Evolutionary conservation across 2,888 invertebrate species (phyloP).

Genomic region (Drosophila paranaensis): DNA sequence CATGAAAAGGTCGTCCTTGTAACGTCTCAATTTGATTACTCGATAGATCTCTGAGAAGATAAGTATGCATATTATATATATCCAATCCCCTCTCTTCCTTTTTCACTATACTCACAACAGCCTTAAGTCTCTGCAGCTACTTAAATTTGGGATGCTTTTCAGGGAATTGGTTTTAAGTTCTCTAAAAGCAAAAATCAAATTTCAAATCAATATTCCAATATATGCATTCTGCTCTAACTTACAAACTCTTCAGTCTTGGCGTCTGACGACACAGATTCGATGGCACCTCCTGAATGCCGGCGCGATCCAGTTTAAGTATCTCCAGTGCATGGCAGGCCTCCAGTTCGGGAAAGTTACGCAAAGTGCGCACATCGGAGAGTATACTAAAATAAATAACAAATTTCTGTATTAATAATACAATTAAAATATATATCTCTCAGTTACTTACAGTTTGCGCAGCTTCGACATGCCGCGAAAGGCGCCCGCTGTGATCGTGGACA

Average conservation of each 20-base stretch:
- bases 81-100: background rate
- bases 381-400: conserved; percentile 86
- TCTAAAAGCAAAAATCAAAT: conserved; percentile 85
- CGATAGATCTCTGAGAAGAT: conserved; percentile 92
- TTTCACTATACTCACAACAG: conserved; percentile 89
- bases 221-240: conserved; percentile 83
- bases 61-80: background rate
- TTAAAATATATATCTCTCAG: background rate
- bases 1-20: conserved; percentile 90
- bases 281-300: conserved; percentile 90
- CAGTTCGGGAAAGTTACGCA: conserved; percentile 92
- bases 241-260: conserved; percentile 94
- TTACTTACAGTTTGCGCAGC: conserved; percentile 91
- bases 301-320: conserved; percentile 92
- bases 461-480: conserved; percentile 91
- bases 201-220: background rate
- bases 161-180: conserved; percentile 94
- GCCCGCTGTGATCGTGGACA: conserved; percentile 88
- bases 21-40: conserved; percentile 91
- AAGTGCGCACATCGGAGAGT: conserved; percentile 92
- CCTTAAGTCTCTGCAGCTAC: conserved; percentile 91
- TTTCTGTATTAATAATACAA: background rate
- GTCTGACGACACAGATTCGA: conserved; percentile 90
- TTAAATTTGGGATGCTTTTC: conserved; percentile 90
- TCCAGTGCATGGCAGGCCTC: conserved; percentile 92